Evolutionary conservation across 1,140 invertebrate genomes (phyloP), one percentile per base, ranked within the genome.

Genomic region (Drosophila pachea): DNA sequence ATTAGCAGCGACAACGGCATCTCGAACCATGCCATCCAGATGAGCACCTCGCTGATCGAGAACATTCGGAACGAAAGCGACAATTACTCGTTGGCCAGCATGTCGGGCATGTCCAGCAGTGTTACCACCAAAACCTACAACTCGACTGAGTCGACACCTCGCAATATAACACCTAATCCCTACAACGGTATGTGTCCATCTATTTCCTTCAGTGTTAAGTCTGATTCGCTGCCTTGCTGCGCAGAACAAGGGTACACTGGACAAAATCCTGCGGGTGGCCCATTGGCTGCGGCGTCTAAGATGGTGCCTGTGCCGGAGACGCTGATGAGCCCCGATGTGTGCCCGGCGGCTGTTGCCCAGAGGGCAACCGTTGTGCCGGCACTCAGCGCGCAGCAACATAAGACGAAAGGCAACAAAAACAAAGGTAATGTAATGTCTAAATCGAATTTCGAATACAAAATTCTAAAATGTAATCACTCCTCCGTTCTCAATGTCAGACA

Each of bases 271-370:
- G 22, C 53, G 4, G 86, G 83, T 0, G 87, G 88, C 76, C 94
- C 94, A 3, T 83, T 96, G 52, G 94, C 94, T 83, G 94, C 95
- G 40, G 94, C 95, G 42, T 95, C 94, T 0, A 95, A 95, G 89
- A 93, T 96, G 90, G 94, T 97, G 1, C 95, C 95, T 4, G 95
- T 96, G 36, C 95, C 95, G 7, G 95, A 97, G 83, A 95, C 94
- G 0, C 89, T 96, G 0, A 95, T 95, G 93, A 95, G 94, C 89
- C 95, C 95, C 3, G 94, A 95, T 88, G 95, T 95, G 81, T 90
- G 93, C 74, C 92, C 93, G 63, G 86, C 91, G 12, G 83, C 88
- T 45, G 87, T 86, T 9, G 83, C 86, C 12, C 83, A 90, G 64
- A 73, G 79, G 29, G 75, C 84, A 11, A 78, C 81, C 0, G 88